Evolutionary conservation across 2,797 vertebrate species (phyloP).

Genomic region (Acomys russatus): DNA sequence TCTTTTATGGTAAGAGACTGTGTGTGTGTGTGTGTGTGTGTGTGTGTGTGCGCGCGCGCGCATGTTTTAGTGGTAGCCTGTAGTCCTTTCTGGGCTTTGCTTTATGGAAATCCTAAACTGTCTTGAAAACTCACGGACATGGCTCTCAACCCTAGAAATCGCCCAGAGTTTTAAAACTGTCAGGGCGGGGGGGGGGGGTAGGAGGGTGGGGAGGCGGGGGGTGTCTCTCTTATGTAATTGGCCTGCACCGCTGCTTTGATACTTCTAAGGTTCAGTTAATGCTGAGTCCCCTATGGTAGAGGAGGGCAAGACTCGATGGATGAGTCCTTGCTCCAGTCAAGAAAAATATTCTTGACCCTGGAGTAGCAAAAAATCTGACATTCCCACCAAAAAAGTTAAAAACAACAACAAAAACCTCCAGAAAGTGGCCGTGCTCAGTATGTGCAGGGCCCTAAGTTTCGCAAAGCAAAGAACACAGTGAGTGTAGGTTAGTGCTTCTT

Average conservation of each 20-base stretch:
- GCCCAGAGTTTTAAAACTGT: not conserved
- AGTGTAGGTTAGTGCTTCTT: not conserved
- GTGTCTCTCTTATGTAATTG: not conserved
- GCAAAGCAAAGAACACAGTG: not conserved
- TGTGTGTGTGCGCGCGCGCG: not conserved
- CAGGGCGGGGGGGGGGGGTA: too few relatives aligned
- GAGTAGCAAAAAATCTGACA: not conserved
- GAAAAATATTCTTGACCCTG: not conserved
- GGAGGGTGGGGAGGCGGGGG: too few relatives aligned
- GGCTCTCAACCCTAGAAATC: not conserved
- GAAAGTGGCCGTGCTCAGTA: not conserved
- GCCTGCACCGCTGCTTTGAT: not conserved
- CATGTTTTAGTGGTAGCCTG: not conserved
- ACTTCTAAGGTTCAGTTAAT: not conserved
- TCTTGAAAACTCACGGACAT: not conserved
- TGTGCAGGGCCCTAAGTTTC: not conserved
- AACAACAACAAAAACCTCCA: not conserved
- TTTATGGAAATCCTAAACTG: slow-evolving; percentile 6
- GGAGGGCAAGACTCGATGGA: not conserved
- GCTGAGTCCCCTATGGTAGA: not conserved
- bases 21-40: not conserved
- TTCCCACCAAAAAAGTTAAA: not conserved
- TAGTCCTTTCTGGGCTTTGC: slow-evolving; percentile 9
- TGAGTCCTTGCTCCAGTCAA: not conserved
- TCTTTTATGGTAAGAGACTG: too few relatives aligned